Evolutionary conservation across 2,797 vertebrate genomes (phyloP).

Genomic region (Parauchenoglanis ngamensis): DNA sequence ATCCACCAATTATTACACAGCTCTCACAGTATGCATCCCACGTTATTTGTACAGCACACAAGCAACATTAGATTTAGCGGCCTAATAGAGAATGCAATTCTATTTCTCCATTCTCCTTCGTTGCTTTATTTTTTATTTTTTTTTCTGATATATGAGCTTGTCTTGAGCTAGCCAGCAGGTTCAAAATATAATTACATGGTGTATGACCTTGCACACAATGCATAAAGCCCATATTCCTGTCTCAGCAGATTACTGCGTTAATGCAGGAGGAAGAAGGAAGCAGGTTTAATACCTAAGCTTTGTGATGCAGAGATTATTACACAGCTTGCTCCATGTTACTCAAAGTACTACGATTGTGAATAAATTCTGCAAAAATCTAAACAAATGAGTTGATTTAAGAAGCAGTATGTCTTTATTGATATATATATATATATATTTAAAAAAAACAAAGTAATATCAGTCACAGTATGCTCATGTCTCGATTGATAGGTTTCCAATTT

Average conservation of each 20-base stretch:
- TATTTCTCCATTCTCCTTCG: slow-evolving; percentile 25
- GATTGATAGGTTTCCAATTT: slow-evolving; percentile 22
- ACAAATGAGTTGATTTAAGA: slow-evolving; percentile 5
- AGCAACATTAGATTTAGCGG: slow-evolving; percentile 21
- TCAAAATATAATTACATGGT: slow-evolving; percentile 58
- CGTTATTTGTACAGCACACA: slow-evolving; percentile 1
- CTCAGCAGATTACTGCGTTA: slow-evolving; percentile 50
- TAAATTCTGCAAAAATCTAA: slow-evolving; percentile 1
- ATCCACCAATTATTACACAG: slow-evolving; percentile 14
- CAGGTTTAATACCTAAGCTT: slow-evolving; percentile 35
- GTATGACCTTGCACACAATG: slow-evolving; percentile 56
- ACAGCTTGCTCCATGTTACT: background rate
- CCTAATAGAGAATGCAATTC: slow-evolving; percentile 24
- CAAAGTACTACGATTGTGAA: background rate
- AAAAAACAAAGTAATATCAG: background rate
- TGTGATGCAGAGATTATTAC: slow-evolving; percentile 17
- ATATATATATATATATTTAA: no score
- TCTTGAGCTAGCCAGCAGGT: slow-evolving; percentile 37
- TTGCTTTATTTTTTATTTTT: slow-evolving; percentile 3
- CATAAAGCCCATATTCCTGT: slow-evolving; percentile 42
- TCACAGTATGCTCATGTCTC: background rate
- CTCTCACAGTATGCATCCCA: background rate
- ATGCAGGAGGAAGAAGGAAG: slow-evolving; percentile 28
- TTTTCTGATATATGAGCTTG: slow-evolving; percentile 31
- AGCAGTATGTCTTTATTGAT: background rate